Percentiles rank a stretch among this genome's conserved stretches.
Evolutionary conservation across 2,797 vertebrate species (phyloP).

Genomic region (Paguma larvata): DNA sequence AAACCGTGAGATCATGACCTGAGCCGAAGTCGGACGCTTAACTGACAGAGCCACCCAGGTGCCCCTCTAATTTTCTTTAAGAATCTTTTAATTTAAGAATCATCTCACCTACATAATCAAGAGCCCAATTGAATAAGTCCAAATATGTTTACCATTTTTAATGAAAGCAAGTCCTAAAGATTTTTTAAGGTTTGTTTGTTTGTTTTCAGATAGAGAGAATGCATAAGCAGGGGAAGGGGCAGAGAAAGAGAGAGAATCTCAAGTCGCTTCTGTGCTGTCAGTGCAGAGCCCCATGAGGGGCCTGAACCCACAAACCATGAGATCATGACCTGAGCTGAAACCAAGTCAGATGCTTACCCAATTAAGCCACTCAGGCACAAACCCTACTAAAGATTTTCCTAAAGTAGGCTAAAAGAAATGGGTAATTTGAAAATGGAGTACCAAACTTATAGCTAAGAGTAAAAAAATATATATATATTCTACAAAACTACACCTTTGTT

Average conservation of each 20-base stretch:
- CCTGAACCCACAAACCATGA: too few relatives aligned
- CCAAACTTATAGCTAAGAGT: background rate
- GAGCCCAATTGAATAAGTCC: background rate
- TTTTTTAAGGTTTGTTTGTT: conserved; percentile 10
- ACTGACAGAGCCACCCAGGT: too few relatives aligned
- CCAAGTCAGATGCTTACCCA: too few relatives aligned
- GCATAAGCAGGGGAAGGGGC: too few relatives aligned
- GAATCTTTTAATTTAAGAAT: background rate
- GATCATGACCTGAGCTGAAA: too few relatives aligned
- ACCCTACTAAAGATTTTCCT: conserved; percentile 39
- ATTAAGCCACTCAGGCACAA: too few relatives aligned
- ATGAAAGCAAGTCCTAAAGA: conserved; percentile 34
- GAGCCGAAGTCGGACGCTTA: too few relatives aligned
- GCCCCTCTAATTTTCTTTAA: conserved; percentile 1
- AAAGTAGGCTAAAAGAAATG: conserved; percentile 13
- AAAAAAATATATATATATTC: background rate
- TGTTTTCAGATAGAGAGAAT: too few relatives aligned
- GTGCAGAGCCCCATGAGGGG: too few relatives aligned
- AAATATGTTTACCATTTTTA: background rate
- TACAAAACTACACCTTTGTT: background rate
- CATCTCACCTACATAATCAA: background rate
- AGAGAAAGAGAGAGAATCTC: too few relatives aligned
- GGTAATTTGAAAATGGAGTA: conserved; percentile 33
- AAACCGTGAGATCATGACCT: too few relatives aligned
- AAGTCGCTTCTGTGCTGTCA: too few relatives aligned